Evolutionary conservation across 53 echinoderm and acorn worm species (phyloP), one percentile per base, ranked within the genome.

Genomic region (Paracentrotus lividus): DNA sequence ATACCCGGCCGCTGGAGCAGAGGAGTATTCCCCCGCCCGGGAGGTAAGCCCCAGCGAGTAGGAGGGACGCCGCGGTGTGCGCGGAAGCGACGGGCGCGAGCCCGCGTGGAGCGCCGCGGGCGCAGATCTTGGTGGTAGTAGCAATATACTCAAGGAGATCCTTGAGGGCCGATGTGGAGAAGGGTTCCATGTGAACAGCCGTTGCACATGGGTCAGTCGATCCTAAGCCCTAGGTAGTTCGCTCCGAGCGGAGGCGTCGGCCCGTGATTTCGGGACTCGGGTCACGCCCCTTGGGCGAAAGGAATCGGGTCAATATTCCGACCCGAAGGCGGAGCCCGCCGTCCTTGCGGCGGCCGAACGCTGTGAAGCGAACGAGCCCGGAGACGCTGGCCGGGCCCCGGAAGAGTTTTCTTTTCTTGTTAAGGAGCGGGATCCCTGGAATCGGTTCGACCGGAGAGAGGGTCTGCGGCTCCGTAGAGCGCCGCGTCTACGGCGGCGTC

Each of bases 111-210:
- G 95, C 94, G 94, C 92, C 94, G 94, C 94, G 96, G 47, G 93
- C 95, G 93, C 95, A 96, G 96, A 96, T 96, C 96, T 96, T 96
- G 93, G 96, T 94, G 96, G 96, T 95, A 95, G 95, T 96, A 96
- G 96, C 95, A 94, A 93, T n/a, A 92, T 92, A 93, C 64, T 95
- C 94, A 92, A 94, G 93, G 92, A 95, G 94, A 94, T 90, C 94
- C 94, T 94, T 94, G 94, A 95, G 95, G 95, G 92, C 95, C 94
- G 94, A 94, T 94, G 77, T 36, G 88, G 85, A 65, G 84, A 93
- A 88, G 84, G 95, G 95, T 89, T 95, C 90, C 90, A 77, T 90
- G 93, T 93, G 95, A 81, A 93, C 90, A 93, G 90, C 78, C 72
- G 88, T 93, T 93, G 96, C 91, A 94, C 96, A 93, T 94, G 96